Conservation (phyloP, 2,888 invertebrate species). For the Busseola fusca region DNA sequence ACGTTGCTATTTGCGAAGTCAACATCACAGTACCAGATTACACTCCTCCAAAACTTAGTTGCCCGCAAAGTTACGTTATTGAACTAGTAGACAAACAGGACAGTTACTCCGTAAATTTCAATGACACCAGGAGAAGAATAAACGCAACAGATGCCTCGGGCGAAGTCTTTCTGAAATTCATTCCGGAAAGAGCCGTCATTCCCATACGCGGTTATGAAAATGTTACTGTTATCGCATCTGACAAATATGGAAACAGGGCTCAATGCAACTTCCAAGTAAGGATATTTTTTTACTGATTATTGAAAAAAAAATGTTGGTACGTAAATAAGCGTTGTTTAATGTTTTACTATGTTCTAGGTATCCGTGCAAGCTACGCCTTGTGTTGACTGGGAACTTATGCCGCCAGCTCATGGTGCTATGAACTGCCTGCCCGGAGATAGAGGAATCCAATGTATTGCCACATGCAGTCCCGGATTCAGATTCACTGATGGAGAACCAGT, state of each 20-base stretch:
- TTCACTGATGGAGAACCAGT: constrained; percentile 97
- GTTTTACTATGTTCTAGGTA: constrained; percentile 81
- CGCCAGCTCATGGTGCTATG: constrained; percentile 96
- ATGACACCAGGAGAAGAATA: constrained; percentile 95
- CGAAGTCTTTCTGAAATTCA: constrained; percentile 94
- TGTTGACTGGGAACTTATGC: constrained; percentile 97
- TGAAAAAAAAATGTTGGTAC: not conserved
- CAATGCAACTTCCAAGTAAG: constrained; percentile 96
- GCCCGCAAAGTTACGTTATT: constrained; percentile 98
- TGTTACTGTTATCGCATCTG: constrained; percentile 96
- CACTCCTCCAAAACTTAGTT: constrained; percentile 96
- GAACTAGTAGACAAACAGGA: constrained; percentile 97
- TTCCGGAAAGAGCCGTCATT: constrained; percentile 95
- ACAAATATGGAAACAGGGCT: constrained; percentile 96
- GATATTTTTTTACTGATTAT: not conserved
- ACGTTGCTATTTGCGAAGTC: constrained; percentile 98
- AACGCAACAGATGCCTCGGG: constrained; percentile 96
- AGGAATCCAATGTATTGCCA: constrained; percentile 96
- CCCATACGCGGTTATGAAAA: constrained; percentile 96
- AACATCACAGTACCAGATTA: constrained; percentile 98
- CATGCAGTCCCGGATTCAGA: constrained; percentile 95
- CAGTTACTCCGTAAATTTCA: constrained; percentile 96
- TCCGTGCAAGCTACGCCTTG: constrained; percentile 98
- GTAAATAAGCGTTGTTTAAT: constrained; percentile 37
- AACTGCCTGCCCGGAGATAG: constrained; percentile 95